Conservation (phyloP, 2,888 invertebrate genomes). For the Aleiodes alternator region DNA sequence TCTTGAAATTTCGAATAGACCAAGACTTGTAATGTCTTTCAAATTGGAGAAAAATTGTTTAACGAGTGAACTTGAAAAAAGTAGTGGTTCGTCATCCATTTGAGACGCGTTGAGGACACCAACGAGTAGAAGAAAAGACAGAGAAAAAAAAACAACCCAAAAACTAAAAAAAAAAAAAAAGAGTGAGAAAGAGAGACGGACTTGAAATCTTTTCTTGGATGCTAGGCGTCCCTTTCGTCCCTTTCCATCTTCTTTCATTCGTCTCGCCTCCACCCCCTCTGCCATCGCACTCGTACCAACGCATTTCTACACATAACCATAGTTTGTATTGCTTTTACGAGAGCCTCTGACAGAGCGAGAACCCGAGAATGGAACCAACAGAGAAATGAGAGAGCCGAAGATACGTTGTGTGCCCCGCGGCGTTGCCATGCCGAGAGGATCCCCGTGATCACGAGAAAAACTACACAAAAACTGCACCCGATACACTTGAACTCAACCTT, state of each 20-base stretch:
- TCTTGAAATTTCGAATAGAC: no score
- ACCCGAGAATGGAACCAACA: slow-evolving; percentile 30
- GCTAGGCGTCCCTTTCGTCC: slow-evolving; percentile 34
- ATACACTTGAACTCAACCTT: neutral
- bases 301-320: slow-evolving; percentile 36
- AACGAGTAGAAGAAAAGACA: slow-evolving; percentile 25
- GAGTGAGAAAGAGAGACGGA: slow-evolving; percentile 28
- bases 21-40: no score
- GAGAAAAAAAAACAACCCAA: slow-evolving; percentile 17
- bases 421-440: slow-evolving; percentile 68
- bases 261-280: slow-evolving; percentile 44
- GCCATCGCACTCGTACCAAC: slow-evolving; percentile 34
- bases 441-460: slow-evolving; percentile 63
- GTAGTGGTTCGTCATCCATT: slow-evolving; percentile 27
- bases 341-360: slow-evolving; percentile 39
- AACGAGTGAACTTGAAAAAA: slow-evolving; percentile 23
- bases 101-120: slow-evolving; percentile 12
- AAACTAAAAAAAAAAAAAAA: slow-evolving; percentile 16
- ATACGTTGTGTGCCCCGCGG: slow-evolving; percentile 62
- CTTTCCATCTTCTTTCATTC: slow-evolving; percentile 35
- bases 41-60: slow-evolving; percentile 35
- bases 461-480: slow-evolving; percentile 66
- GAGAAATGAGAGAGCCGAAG: slow-evolving; percentile 31
- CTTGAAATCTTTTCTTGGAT: slow-evolving; percentile 28
- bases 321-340: slow-evolving; percentile 46